These are phyloP conservation scores for Cistogaster globosa DNA, from an alignment of 2,888 invertebrate genomes.

Conservation along the genomic window DNA sequence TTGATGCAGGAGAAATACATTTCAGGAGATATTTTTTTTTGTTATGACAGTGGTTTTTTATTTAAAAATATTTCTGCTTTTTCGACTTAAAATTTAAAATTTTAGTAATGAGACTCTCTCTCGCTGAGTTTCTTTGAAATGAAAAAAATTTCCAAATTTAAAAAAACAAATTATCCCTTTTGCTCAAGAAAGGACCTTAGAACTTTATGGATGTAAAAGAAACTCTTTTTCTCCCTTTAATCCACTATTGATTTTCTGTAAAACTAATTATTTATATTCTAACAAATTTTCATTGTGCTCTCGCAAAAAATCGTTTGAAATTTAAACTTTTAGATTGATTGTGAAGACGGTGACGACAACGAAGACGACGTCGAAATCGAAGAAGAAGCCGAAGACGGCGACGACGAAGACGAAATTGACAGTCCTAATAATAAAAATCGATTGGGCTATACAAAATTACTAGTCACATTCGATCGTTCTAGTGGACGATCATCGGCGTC, in stretches of 20 bases:
- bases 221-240: neutral
- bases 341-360: conserved; percentile 80
- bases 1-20: no score
- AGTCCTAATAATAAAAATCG: conserved; percentile 75
- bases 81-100: no score
- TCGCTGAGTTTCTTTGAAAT: no score
- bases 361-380: conserved; percentile 74
- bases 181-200: no score
- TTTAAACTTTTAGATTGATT: conserved; percentile 73
- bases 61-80: no score
- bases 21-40: no score
- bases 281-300: neutral
- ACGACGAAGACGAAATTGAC: conserved; percentile 74
- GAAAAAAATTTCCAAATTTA: no score
- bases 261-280: neutral
- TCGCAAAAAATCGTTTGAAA: neutral
- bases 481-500: conserved; percentile 69
- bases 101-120: no score
- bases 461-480: conserved; percentile 73
- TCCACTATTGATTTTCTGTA: neutral
- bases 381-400: conserved; percentile 76
- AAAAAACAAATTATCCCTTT: no score
- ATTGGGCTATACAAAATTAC: conserved; percentile 73
- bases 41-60: no score
- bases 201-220: no score